These are phyloP conservation scores for Echeneis naucrates DNA, from an alignment of 2,797 vertebrate genomes.

Conservation along the genomic window DNA sequence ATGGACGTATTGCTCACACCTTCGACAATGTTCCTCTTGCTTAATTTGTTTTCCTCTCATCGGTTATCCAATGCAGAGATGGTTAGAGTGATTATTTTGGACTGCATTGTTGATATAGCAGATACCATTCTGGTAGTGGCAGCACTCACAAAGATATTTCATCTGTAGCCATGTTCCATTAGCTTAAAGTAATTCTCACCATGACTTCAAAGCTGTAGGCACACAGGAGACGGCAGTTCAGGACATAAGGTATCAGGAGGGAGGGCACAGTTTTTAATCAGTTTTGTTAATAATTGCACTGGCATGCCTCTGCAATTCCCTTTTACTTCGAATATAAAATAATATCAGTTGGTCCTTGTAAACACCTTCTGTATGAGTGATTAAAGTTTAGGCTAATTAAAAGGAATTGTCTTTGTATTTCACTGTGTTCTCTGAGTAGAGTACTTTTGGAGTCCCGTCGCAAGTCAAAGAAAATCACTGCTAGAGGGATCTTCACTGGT, in stretches of 20 bases:
- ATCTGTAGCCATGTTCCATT: constrained; percentile 8
- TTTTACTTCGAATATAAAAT: constrained; percentile 9
- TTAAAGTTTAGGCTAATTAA: constrained; percentile 5
- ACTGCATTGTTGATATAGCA: constrained; percentile 11
- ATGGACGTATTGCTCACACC: constrained; percentile 7
- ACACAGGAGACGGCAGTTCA: constrained; percentile 5
- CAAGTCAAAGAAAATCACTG: constrained; percentile 99
- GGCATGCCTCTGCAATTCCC: not conserved
- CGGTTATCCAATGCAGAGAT: not conserved
- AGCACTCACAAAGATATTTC: not conserved
- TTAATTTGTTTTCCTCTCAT: constrained; percentile 14
- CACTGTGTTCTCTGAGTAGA: constrained; percentile 75
- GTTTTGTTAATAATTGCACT: constrained; percentile 4
- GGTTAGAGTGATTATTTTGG: not conserved
- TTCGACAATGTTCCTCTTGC: constrained; percentile 1
- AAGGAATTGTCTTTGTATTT: constrained; percentile 7
- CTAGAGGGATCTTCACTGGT: constrained; percentile 97
- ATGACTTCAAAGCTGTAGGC: constrained; percentile 6
- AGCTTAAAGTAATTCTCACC: constrained; percentile 21
- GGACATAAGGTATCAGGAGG: constrained; percentile 2
- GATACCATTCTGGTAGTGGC: constrained; percentile 6
- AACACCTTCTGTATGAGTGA: not conserved
- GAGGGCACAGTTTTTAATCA: not conserved
- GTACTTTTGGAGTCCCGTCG: constrained; percentile 97
- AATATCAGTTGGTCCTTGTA: not conserved